A percentile compares a stretch with the other conserved stretches of the same genome.
Conservation (phyloP, 2,797 vertebrate species). For the Acipenser ruthenus region DNA sequence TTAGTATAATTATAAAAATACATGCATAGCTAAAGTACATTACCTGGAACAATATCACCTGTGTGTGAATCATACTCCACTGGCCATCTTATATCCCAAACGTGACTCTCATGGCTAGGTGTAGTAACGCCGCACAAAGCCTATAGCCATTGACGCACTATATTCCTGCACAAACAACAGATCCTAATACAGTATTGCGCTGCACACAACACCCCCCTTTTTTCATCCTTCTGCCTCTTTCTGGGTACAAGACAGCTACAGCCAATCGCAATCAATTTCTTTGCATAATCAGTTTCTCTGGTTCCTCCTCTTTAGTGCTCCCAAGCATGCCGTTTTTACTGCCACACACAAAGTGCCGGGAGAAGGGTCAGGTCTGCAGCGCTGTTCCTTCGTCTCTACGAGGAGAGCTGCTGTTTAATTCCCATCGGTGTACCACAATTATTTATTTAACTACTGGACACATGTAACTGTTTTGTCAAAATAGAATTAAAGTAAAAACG, state of each 20-base stretch:
- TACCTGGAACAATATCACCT: slow-evolving; percentile 49
- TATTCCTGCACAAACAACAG: slow-evolving; percentile 31
- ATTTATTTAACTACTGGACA: too few species aligned
- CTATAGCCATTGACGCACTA: slow-evolving; percentile 25
- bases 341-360: background rate
- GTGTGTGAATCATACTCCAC: slow-evolving; percentile 56
- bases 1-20: background rate
- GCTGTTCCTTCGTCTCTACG: too few species aligned
- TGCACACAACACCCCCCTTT: slow-evolving; percentile 32
- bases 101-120: slow-evolving; percentile 26
- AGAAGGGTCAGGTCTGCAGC: too few species aligned
- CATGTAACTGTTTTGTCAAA: too few species aligned
- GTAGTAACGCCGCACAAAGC: slow-evolving; percentile 7
- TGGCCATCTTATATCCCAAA: slow-evolving; percentile 38
- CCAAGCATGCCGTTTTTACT: slow-evolving; percentile 8
- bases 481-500: too few species aligned
- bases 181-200: slow-evolving; percentile 27
- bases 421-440: too few species aligned
- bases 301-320: slow-evolving; percentile 10
- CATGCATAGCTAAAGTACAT: slow-evolving; percentile 18
- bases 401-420: too few species aligned
- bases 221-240: slow-evolving; percentile 33
- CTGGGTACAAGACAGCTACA: slow-evolving; percentile 41
- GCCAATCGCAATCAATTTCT: slow-evolving; percentile 38
- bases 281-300: slow-evolving; percentile 7